Evolutionary conservation across 2,113 vertebrate species (phyloP), one percentile per base, ranked within the genome.

Genomic region (Mormyrus iriodes): DNA sequence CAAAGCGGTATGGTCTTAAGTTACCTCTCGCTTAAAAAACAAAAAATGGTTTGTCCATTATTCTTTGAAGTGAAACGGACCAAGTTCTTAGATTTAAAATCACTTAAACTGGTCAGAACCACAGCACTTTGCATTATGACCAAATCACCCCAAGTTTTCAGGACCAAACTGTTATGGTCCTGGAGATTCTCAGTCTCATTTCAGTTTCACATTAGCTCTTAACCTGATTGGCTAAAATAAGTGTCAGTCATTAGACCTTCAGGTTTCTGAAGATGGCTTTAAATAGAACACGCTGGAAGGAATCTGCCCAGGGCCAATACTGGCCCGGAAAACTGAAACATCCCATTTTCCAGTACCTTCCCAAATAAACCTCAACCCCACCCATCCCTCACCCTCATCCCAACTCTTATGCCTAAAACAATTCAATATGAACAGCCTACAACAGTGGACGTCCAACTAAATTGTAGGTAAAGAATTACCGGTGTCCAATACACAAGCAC

Each of bases 1-100:
- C 49, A 84, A 92, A 92, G 90, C 91, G 84, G 92, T 90, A 88
- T 52, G 91, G 90, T 88, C 89, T 90, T 89, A 91, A 88, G 55
- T 48, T 86, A 73, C 24, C 8, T 0, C 76, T 24, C 39, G 52
- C n/a, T 27, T 85, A 53, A 79, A 9, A 58, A 58, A 46, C 2
- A 42, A 39, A 55, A 42, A 9, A n/a, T 85, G 12, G 42, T 46
- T n/a, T 42, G 12, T 31, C 42, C 19, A 85, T 49, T 6, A 24
- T 48, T 46, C 10, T 44, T 24, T 73, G 46, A 48, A 48, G 46
- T 48, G 46, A 48, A 48, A 48, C 5, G 44, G 44, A 46, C 2
- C 2, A 46, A 3, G 46, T 48, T 6, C 46, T 88, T 10, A n/a
- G 46, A 49, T 83, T 83, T 39, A 3, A 79, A 48, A 85, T 85